A percentile compares a stretch with the other conserved stretches of the same genome.
Evolutionary conservation across 2,888 invertebrate genomes (phyloP).

Genomic region (Apodemia duryi): DNA sequence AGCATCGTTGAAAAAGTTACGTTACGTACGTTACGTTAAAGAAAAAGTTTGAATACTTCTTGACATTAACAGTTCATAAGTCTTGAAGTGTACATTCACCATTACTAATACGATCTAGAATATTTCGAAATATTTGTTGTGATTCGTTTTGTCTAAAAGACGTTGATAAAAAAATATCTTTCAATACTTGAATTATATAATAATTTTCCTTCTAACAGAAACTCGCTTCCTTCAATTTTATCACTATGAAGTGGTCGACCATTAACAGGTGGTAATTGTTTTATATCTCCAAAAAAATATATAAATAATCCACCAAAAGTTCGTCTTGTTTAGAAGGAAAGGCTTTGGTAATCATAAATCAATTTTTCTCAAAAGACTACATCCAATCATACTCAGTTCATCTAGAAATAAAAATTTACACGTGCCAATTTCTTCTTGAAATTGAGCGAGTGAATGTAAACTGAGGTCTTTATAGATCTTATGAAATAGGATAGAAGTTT

Average conservation of each 20-base stretch:
- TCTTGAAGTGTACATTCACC: not conserved
- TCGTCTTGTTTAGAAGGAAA: constrained; percentile 13
- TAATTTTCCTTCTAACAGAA: constrained; percentile 9
- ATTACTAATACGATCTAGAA: constrained; percentile 6
- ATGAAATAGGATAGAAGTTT: not conserved
- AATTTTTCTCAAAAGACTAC: not conserved
- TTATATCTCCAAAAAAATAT: constrained; percentile 15
- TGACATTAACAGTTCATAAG: constrained; percentile 8
- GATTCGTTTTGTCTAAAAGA: constrained; percentile 2
- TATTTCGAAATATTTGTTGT: not conserved
- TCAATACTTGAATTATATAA: constrained; percentile 2
- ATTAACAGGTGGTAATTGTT: constrained; percentile 8
- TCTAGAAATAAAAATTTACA: constrained; percentile 15
- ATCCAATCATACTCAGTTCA: constrained; percentile 4
- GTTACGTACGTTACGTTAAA: no score
- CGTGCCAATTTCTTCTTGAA: constrained; percentile 1
- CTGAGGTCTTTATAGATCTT: not conserved
- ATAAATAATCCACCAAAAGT: constrained; percentile 14
- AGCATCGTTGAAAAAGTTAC: constrained; percentile 17
- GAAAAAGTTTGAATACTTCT: not conserved
- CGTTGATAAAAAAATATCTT: not conserved
- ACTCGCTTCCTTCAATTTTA: constrained; percentile 4
- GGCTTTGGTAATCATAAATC: not conserved
- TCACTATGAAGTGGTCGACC: not conserved
- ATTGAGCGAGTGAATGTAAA: not conserved